Base-by-base conservation (phyloP, 1,140 invertebrate species). In the Paramacrobiotus metropolitanus region DNA sequence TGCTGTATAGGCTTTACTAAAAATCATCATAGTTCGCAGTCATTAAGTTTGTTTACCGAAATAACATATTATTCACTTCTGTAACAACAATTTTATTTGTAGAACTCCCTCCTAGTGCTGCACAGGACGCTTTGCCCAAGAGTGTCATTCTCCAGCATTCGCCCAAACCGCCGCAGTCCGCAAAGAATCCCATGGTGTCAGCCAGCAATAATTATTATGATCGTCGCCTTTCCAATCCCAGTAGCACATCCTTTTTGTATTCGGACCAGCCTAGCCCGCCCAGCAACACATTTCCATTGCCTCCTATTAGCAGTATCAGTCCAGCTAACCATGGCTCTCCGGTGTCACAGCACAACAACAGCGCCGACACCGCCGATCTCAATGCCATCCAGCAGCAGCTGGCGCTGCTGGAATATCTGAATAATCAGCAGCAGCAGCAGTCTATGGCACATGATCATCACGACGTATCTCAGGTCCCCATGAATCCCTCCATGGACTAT, bases 21-120 rank as follows among this genome's bases (percentile, higher is more conserved):
- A n/a, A n/a, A n/a, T n/a, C n/a, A n/a, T n/a, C n/a, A n/a, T n/a
- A n/a, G n/a, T n/a, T n/a, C n/a, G n/a, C n/a, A n/a, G n/a, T n/a
- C n/a, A n/a, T n/a, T n/a, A n/a, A n/a, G n/a, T n/a, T n/a, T n/a
- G n/a, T n/a, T n/a, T n/a, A n/a, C n/a, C n/a, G n/a, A n/a, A n/a
- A n/a, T n/a, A n/a, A n/a, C n/a, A n/a, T n/a, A n/a, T n/a, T n/a
- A n/a, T n/a, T n/a, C n/a, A n/a, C n/a, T n/a, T n/a, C n/a, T n/a
- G n/a, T n/a, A n/a, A n/a, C n/a, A n/a, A n/a, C n/a, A n/a, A n/a
- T n/a, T n/a, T n/a, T n/a, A n/a, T 44, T 68, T 69, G 20, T 66
- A 78, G 89, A 93, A 69, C 69, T 93, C 21, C 86, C 87, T 1
- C 81, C 87, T 1, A 90, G 86, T 68, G 85, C 85, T 1, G 86